Conservation (phyloP, 2,888 invertebrate species). For the Nephrotoma guestfalica region DNA sequence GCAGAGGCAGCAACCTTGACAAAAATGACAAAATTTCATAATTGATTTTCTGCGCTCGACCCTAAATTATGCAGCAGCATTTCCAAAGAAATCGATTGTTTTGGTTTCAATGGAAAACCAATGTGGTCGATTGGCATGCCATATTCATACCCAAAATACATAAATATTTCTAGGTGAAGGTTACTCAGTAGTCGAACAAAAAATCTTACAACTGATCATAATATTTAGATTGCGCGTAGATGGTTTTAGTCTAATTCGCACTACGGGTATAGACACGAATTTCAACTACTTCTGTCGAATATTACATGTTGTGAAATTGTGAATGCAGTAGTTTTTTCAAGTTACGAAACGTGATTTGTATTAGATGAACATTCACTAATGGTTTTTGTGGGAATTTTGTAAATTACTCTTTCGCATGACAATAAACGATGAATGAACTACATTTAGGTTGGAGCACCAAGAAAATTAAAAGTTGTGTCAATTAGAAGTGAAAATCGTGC, state of each 20-base stretch:
- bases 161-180: not conserved
- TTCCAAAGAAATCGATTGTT: not conserved
- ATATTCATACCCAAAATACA: not conserved
- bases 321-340: not conserved
- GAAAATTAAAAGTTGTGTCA: no score
- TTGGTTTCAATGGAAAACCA: not conserved
- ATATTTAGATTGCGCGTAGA: not conserved
- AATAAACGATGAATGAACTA: no score
- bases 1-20: not conserved
- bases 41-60: not conserved
- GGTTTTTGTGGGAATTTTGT: not conserved
- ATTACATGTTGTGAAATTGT: not conserved
- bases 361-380: not conserved
- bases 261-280: not conserved
- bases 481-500: no score
- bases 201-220: not conserved
- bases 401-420: not conserved
- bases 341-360: not conserved
- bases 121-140: not conserved
- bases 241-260: not conserved
- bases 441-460: no score
- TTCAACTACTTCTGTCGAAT: not conserved
- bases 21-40: not conserved
- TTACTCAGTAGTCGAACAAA: not conserved
- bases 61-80: not conserved